Percentiles rank a stretch among this genome's conserved stretches.
These are phyloP conservation scores for Lysandra coridon DNA, from an alignment of 2,888 invertebrate species.

Conservation along the genomic window DNA sequence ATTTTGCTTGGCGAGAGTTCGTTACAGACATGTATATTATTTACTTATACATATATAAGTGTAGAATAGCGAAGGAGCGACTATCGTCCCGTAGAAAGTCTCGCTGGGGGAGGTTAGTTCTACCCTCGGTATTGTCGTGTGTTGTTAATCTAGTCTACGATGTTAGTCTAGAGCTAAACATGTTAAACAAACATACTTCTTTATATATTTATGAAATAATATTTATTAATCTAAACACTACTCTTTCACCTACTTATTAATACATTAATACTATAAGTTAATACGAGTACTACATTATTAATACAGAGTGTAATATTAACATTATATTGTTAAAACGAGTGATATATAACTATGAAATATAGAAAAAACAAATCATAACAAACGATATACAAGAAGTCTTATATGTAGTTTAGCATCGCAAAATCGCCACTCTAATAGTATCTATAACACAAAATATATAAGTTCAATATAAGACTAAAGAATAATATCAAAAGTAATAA, in stretches of 20 bases:
- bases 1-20: slow-evolving; percentile 76
- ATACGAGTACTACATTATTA: slow-evolving; percentile 64
- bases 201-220: slow-evolving; percentile 76
- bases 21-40: slow-evolving; percentile 52
- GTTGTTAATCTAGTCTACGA: slow-evolving; percentile 77
- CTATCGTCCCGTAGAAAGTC: slow-evolving; percentile 49
- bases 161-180: slow-evolving; percentile 80
- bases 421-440: slow-evolving; percentile 37
- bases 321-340: slow-evolving; percentile 58
- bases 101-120: slow-evolving; percentile 73
- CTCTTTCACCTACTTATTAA: slow-evolving; percentile 70
- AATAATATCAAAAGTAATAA: slow-evolving; percentile 46
- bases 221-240: slow-evolving; percentile 78
- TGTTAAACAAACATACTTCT: slow-evolving; percentile 80
- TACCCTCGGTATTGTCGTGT: slow-evolving; percentile 56
- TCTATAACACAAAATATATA: slow-evolving; percentile 38
- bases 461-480: slow-evolving; percentile 39
- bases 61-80: neutral
- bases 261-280: slow-evolving; percentile 76
- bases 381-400: slow-evolving; percentile 53
- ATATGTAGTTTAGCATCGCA: slow-evolving; percentile 14
- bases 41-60: slow-evolving; percentile 36
- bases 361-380: slow-evolving; percentile 59
- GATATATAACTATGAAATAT: slow-evolving; percentile 55
- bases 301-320: slow-evolving; percentile 52